These are phyloP conservation scores for Drosophila testacea DNA, from an alignment of 2,888 invertebrate genomes.

Conservation along the genomic window DNA sequence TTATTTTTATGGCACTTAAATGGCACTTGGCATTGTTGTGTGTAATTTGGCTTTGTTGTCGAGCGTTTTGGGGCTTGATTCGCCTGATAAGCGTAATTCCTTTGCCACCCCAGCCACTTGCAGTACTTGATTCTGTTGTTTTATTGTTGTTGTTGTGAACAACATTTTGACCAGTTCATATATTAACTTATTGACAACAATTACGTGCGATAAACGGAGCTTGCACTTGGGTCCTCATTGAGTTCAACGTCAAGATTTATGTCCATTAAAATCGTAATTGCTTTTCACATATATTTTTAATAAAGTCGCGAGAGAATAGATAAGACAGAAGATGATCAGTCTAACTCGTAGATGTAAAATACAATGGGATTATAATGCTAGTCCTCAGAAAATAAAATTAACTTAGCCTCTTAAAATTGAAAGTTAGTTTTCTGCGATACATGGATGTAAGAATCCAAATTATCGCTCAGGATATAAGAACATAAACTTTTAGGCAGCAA, in stretches of 20 bases:
- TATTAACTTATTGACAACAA: conserved; percentile 71
- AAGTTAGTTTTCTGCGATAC: no score
- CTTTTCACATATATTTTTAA: conserved; percentile 33
- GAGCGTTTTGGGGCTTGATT: conserved; percentile 59
- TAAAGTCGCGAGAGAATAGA: conserved; percentile 8
- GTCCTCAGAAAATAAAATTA: no score
- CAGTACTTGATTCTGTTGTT: conserved; percentile 9
- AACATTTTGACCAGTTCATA: conserved; percentile 50
- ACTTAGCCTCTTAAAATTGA: no score
- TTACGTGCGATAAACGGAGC: conserved; percentile 40
- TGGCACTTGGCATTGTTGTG: conserved; percentile 62
- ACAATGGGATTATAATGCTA: no score
- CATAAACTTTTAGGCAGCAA: no score
- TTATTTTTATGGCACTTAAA: conserved; percentile 75
- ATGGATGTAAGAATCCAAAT: no score
- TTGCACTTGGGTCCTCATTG: conserved; percentile 12
- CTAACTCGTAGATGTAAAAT: no score
- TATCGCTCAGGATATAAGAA: no score
- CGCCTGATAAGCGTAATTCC: conserved; percentile 65
- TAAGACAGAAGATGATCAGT: conserved; percentile 6
- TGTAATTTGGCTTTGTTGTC: conserved; percentile 68
- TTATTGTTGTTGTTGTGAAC: conserved; percentile 38
- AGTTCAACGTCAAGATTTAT: conserved; percentile 49
- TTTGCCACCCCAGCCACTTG: conserved; percentile 1
- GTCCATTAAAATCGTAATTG: conserved; percentile 46